Conservation (phyloP, 2,797 vertebrate genomes). For the Peromyscus melanophrys region DNA sequence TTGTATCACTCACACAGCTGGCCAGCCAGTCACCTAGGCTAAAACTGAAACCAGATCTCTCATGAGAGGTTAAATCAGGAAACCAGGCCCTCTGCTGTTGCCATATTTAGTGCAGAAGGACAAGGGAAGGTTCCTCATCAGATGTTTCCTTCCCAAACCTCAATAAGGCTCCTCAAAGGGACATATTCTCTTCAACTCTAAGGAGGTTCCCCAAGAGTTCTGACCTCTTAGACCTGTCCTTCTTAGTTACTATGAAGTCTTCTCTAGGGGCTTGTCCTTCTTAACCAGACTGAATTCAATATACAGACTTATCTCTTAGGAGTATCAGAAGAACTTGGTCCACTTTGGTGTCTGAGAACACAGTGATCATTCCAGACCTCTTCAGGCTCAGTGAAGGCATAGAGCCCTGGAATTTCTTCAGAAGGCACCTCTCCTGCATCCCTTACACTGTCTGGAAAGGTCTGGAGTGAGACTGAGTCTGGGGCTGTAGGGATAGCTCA, state of each 20-base stretch:
- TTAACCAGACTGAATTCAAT: neutral
- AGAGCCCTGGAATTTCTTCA: too few relatives aligned
- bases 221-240: neutral
- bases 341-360: neutral
- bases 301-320: neutral
- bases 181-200: neutral
- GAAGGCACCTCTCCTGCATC: too few relatives aligned
- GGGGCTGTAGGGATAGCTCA: constrained; percentile 87
- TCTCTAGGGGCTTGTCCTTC: neutral
- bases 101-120: neutral
- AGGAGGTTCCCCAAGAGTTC: neutral
- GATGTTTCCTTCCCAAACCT: neutral
- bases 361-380: neutral
- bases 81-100: neutral
- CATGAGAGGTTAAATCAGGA: neutral
- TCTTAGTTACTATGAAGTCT: neutral
- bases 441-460: too few relatives aligned
- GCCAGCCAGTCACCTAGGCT: neutral
- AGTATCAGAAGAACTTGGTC: neutral
- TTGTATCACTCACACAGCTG: neutral
- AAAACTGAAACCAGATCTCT: neutral
- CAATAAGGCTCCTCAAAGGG: neutral
- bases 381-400: neutral
- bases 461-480: constrained; percentile 51
- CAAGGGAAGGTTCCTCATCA: neutral